Evolutionary conservation across 2,888 invertebrate genomes (phyloP).

Genomic region (Chrysopilus asiliformis): DNA sequence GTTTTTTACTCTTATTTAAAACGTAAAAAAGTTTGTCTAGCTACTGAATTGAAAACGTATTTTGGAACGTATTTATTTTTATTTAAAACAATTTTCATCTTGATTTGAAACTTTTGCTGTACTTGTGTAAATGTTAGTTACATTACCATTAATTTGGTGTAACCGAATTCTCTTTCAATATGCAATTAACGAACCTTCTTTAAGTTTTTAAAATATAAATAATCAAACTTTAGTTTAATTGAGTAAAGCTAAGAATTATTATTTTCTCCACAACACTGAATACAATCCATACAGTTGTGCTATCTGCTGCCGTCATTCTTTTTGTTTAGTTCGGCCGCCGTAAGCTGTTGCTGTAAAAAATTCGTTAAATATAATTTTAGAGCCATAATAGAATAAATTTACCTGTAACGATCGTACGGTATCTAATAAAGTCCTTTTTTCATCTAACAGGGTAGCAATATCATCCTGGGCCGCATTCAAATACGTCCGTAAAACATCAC

Average conservation of each 20-base stretch:
- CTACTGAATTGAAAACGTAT: no score
- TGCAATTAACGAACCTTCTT: no score
- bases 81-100: no score
- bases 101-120: no score
- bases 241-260: slow-evolving; percentile 36
- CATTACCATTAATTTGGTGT: no score
- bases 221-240: no score
- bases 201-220: no score
- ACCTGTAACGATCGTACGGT: slow-evolving; percentile 55
- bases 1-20: no score
- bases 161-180: no score
- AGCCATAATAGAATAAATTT: slow-evolving; percentile 15
- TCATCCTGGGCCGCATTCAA: slow-evolving; percentile 61
- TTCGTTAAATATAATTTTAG: background rate
- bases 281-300: slow-evolving; percentile 57
- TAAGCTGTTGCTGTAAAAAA: slow-evolving; percentile 27
- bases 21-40: no score
- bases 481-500: slow-evolving; percentile 44
- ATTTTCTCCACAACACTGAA: slow-evolving; percentile 49
- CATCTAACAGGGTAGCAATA: slow-evolving; percentile 52
- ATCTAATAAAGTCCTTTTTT: slow-evolving; percentile 59
- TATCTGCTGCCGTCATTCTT: slow-evolving; percentile 47
- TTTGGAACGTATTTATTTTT: no score
- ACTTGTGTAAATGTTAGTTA: no score
- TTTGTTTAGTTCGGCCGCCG: slow-evolving; percentile 30